Evolutionary conservation across 2,797 vertebrate genomes (phyloP), one percentile per base, ranked within the genome.

Genomic region (Eulemur mongoz): DNA sequence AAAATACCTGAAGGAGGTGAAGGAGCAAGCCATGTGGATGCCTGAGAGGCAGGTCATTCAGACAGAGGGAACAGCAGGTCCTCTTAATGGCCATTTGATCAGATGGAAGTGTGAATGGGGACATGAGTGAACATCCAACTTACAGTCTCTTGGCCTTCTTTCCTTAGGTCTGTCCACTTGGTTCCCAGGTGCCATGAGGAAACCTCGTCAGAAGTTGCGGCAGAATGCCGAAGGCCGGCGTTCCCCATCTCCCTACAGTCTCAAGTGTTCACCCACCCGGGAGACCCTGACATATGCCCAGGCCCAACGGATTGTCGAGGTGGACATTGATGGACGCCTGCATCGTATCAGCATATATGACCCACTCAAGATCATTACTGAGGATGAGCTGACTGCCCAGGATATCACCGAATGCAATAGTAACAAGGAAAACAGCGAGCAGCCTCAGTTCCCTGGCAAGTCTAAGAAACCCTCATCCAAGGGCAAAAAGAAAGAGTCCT

Each of bases 371-470:
- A 99, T 99, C 92, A 99, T 99, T 93, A 99, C 99, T 0, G 99
- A 99, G 97, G 99, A 99, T 0, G 99, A 99, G 97, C 99, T 99
- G 98, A 99, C 99, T 9, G 99, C 99, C 79, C 99, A 99, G 99
- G 99, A 99, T 97, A 99, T 99, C 95, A 99, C 98, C 0, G 99
- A 99, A 97, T 99, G 99, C 98, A 99, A 99, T 98, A 99, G 99
- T 98, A 99, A 99, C 99, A 99, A 99, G 97, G 99, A 99, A 94
- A 99, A 99, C 98, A 99, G 99, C 0, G 99, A 99, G 97, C 99
- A 99, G 97, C 99, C 99, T 32, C 98, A 99, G 4, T 98, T 99
- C 80, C 98, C 99, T 75, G 97, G 99, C 88, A 98, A 98, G 83
- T 98, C 98, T 3, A 98, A 98, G 57, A 99, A 99, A 81, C 98